Evolutionary conservation across 2,113 vertebrate species (phyloP), one percentile per base, ranked within the genome.

Genomic region (Serinus canaria): DNA sequence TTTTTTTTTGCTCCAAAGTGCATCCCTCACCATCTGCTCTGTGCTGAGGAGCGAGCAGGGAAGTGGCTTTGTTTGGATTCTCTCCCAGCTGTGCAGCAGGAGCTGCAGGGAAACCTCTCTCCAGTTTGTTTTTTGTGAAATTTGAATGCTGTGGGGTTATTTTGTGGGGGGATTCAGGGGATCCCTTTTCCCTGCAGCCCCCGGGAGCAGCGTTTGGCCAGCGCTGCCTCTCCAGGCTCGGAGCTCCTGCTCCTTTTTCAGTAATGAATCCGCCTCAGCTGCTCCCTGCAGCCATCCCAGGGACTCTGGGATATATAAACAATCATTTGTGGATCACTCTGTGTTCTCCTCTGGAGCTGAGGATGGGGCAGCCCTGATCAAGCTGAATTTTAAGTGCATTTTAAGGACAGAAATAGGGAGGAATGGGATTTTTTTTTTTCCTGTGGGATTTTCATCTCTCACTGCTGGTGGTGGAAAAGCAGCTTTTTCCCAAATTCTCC

Each of bases 61-160:
- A 52, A 74, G 28, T 62, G 37, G 7, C 6, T 39, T 59, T 3
- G 6, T 62, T 44, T 10, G 16, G 6, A 19, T 75, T 58, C 12
- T 0, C 31, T 87, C 50, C 80, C 60, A 37, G 25, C 2, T 15
- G 41, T 15, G 28, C 35, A 24, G 2, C 6, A 1, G 46, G 31
- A 74, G 22, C 31, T 33, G 19, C 59, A 18, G 75, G 20, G 12
- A 30, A 24, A 30, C 18, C 55, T 53, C 49, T 17, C 24, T 11
- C 0, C 0, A 1, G 19, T 72, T 73, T 7, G 1, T 44, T n/a
- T 31, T 10, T 4, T 0, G 3, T 20, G 31, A 3, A 0, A 24
- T 11, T 75, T 24, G 35, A 31, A 18, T 21, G 33, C 44, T 6
- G 4, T 37, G 3, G 41, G 46, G 1, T 41, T 15, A 3, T 28